Percentiles rank a stretch among this genome's conserved stretches.
Conservation (phyloP, 2,888 invertebrate genomes). For the Trichacis sp. region DNA sequence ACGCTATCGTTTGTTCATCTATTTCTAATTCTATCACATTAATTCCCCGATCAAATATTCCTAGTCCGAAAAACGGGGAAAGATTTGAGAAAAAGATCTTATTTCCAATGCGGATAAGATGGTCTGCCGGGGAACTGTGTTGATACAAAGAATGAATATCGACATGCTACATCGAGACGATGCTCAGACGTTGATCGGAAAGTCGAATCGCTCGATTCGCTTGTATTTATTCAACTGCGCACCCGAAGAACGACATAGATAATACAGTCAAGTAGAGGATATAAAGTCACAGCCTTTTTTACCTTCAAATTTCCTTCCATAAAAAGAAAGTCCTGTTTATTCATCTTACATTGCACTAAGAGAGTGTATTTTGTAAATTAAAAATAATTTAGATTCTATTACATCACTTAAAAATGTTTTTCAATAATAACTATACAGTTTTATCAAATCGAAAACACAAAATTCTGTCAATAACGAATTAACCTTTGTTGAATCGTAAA, state of each 20-base stretch:
- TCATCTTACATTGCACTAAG: too few species aligned
- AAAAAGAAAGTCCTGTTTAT: too few species aligned
- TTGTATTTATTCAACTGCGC: conserved; percentile 45
- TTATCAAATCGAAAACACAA: too few species aligned
- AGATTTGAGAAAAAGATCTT: conserved; percentile 12
- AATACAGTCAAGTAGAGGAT: conserved; percentile 44
- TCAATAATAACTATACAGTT: too few species aligned
- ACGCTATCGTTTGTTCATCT: conserved; percentile 5
- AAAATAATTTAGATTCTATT: too few species aligned
- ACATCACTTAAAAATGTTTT: too few species aligned
- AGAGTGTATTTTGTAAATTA: too few species aligned
- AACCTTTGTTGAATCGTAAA: too few species aligned
- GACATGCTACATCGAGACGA: conserved; percentile 36
- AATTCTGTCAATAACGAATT: too few species aligned
- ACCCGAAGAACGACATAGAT: conserved; percentile 26
- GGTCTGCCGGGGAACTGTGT: conserved; percentile 34
- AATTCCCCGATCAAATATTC: conserved; percentile 2
- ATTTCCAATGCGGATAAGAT: conserved; percentile 13
- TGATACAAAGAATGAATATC: conserved; percentile 40
- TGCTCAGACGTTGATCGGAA: conserved; percentile 22
- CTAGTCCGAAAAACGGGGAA: conserved; percentile 8
- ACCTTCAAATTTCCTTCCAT: too few species aligned
- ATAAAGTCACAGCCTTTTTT: conserved; percentile 37
- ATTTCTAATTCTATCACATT: background rate
- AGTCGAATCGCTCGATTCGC: conserved; percentile 45